Percentiles rank a stretch among this genome's conserved stretches.
Conservation (phyloP, 2,113 vertebrate genomes). For the Syngnathus floridae region DNA sequence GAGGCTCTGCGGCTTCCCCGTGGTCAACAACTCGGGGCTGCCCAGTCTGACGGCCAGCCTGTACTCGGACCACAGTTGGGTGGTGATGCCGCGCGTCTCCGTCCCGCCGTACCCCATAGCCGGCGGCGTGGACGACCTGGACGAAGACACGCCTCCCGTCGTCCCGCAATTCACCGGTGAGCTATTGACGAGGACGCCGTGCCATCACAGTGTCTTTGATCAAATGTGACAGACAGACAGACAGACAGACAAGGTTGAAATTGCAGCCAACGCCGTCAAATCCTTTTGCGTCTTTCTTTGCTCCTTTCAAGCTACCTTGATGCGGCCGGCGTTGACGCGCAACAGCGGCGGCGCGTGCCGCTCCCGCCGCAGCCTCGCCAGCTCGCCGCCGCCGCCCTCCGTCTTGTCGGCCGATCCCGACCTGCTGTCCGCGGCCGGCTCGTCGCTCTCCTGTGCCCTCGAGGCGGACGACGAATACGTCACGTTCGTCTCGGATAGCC, state of each 20-base stretch:
- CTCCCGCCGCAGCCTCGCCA: conserved; percentile 83
- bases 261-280: neutral
- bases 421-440: conserved; percentile 90
- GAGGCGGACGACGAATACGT: conserved; percentile 90
- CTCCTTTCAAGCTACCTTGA: conserved; percentile 45
- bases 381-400: conserved; percentile 75
- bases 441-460: conserved; percentile 80
- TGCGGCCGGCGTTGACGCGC: conserved; percentile 77
- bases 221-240: no score
- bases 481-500: conserved; percentile 86
- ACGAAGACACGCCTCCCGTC: conserved; percentile 95
- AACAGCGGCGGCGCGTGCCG: conserved; percentile 90
- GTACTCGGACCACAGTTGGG: conserved; percentile 98
- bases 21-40: conserved; percentile 91
- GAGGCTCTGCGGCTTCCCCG: conserved; percentile 94
- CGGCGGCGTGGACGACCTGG: conserved; percentile 93
- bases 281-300: neutral
- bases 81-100: conserved; percentile 95
- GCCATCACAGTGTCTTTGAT: no score
- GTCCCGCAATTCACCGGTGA: conserved; percentile 89
- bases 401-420: conserved; percentile 88
- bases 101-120: conserved; percentile 95
- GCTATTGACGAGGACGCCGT: conserved; percentile 23
- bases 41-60: conserved; percentile 90
- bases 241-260: no score